Percentiles rank a stretch among this genome's conserved stretches.
Conservation (phyloP, 2,888 invertebrate genomes). For the Alloplasta piceator region DNA sequence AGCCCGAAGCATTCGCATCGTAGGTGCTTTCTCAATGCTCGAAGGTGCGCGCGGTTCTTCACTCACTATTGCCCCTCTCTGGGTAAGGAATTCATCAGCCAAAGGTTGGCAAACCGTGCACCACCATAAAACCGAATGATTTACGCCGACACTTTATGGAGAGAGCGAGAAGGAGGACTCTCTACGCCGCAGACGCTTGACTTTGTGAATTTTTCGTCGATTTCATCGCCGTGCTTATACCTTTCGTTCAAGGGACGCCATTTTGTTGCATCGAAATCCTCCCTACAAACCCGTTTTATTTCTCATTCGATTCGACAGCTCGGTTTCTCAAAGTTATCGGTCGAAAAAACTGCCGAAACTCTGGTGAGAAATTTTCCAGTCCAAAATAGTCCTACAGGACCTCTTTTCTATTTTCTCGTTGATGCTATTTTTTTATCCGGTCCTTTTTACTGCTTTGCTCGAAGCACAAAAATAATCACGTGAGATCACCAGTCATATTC, state of each 20-base stretch:
- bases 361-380: neutral
- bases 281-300: conserved; percentile 13
- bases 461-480: neutral
- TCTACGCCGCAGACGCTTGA: conserved; percentile 77
- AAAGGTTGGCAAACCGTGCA: conserved; percentile 82
- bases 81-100: conserved; percentile 83
- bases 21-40: conserved; percentile 3
- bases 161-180: conserved; percentile 54
- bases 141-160: conserved; percentile 83
- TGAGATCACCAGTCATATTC: conserved; percentile 46
- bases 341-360: neutral
- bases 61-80: conserved; percentile 66
- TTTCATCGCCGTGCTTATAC: conserved; percentile 66
- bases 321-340: neutral
- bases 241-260: conserved; percentile 45
- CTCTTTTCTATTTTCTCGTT: neutral
- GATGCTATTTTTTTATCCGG: conserved; percentile 13
- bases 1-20: conserved; percentile 21
- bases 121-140: conserved; percentile 83
- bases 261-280: conserved; percentile 50
- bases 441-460: conserved; percentile 20
- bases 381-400: no score
- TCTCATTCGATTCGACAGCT: neutral
- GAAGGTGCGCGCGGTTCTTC: conserved; percentile 59
- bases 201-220: conserved; percentile 82